Evolutionary conservation across 2,888 invertebrate genomes (phyloP), one percentile per base, ranked within the genome.

Genomic region (Ctena decussata): DNA sequence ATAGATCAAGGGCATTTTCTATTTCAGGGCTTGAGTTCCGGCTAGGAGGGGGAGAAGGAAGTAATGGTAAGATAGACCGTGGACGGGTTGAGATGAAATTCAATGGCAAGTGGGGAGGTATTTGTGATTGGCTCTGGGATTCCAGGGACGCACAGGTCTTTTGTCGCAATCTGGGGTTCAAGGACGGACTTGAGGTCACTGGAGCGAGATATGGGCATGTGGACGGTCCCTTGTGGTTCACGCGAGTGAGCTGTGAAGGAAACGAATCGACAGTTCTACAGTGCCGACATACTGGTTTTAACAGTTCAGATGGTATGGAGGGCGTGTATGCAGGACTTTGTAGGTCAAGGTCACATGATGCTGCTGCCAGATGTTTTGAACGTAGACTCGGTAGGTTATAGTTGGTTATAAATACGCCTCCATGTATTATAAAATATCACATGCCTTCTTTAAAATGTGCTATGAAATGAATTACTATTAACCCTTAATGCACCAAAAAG

Each of bases 61-160:
- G 8, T 11, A 41, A 41, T 41, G 53, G 53, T 5, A 5, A 53
- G 12, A 53, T 5, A n/a, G 83, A 89, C 24, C 82, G 89, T n/a
- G 94, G 94, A 3, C 86, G 93, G 15, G 91, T 93, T 8, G 93
- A 93, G 83, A 92, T 93, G 76, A 76, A 85, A 35, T 91, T 88
- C 77, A 91, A 91, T 32, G 91, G 92, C 11, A 77, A 82, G n/a
- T 91, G 92, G 90, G 94, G 93, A 12, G 90, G 91, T 6, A 82
- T 94, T 27, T 93, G 94, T 86, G 91, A 93, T 72, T 86, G 90
- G 82, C 80, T 89, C 5, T 91, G 91, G 91, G 90, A 90, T 53
- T 87, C 91, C 0, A 44, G 92, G 6, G 92, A 91, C 77, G 93
- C 93, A 30, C 57, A 84, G 12, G 93, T 93, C 0, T 88, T 92